Evolutionary conservation across 2,113 vertebrate species (phyloP).

Genomic region (Entosphenus tridentatus): DNA sequence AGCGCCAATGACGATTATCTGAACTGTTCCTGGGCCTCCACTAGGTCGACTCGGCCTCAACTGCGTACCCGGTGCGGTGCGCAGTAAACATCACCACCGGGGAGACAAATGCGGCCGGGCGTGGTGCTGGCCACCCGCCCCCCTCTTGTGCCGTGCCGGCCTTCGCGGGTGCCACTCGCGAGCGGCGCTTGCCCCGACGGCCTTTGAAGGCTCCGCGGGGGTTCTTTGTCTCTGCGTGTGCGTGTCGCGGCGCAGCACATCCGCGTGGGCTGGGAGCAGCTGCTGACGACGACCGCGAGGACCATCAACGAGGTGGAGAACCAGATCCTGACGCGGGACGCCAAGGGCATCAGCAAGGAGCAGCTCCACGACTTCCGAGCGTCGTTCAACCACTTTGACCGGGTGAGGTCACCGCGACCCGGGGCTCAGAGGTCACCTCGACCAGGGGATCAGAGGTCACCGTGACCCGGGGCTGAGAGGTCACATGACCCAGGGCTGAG

Average conservation of each 20-base stretch:
- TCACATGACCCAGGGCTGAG: not conserved
- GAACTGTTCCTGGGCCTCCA: too few species aligned
- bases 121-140: too few species aligned
- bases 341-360: constrained; percentile 96
- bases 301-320: constrained; percentile 98
- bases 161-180: too few species aligned
- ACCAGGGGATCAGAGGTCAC: constrained; percentile 18
- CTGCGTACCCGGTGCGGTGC: too few species aligned
- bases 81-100: too few species aligned
- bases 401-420: constrained; percentile 39
- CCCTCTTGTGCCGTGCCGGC: too few species aligned
- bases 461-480: not conserved
- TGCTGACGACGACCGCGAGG: constrained; percentile 85
- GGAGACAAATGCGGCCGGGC: too few species aligned
- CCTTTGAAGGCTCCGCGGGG: too few species aligned
- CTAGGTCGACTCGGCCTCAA: too few species aligned
- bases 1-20: too few species aligned
- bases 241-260: constrained; percentile 39
- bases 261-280: constrained; percentile 94
- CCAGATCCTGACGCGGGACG: constrained; percentile 91
- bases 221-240: constrained; percentile 4
- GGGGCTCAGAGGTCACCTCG: too few species aligned
- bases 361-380: constrained; percentile 95
- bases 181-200: too few species aligned
- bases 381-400: constrained; percentile 97